Conservation (phyloP, 2,888 invertebrate species). For the Eupithecia inturbata region DNA sequence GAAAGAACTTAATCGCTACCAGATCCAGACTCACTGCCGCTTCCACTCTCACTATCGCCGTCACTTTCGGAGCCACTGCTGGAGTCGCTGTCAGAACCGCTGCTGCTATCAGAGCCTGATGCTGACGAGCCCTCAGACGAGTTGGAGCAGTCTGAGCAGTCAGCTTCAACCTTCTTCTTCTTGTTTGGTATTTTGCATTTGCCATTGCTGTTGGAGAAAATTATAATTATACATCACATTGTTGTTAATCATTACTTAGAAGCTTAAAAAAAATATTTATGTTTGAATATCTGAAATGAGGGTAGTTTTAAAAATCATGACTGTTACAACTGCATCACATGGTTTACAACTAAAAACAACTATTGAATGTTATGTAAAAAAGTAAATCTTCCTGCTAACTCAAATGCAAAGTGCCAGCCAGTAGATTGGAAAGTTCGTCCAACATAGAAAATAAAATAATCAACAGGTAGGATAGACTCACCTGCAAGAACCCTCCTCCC, state of each 20-base stretch:
- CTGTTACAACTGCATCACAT: neutral
- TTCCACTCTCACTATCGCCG: conserved; percentile 59
- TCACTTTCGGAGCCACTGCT: conserved; percentile 53
- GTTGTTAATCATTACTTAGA: neutral
- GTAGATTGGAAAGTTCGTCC: neutral
- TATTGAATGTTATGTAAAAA: neutral
- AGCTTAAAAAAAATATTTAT: neutral
- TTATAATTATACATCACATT: neutral
- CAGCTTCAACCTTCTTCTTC: conserved; percentile 65
- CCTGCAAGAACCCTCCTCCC: conserved; percentile 73
- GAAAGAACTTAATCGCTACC: conserved; percentile 43
- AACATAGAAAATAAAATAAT: neutral
- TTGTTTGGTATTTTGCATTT: conserved; percentile 72
- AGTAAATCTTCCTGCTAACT: neutral
- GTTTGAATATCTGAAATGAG: neutral
- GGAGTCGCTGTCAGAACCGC: conserved; percentile 63
- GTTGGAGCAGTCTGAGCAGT: conserved; percentile 65
- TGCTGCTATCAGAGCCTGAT: conserved; percentile 65
- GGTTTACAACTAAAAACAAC: neutral
- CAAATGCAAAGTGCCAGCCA: neutral
- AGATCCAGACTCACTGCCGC: conserved; percentile 60
- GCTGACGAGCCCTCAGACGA: conserved; percentile 61
- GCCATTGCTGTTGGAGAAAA: conserved; percentile 59
- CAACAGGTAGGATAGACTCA: conserved; percentile 43
- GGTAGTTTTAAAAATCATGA: conserved; percentile 18